phyloP scores from a whole-genome alignment of 2,888 invertebrate species.

The Epirrita christyi region DNA sequence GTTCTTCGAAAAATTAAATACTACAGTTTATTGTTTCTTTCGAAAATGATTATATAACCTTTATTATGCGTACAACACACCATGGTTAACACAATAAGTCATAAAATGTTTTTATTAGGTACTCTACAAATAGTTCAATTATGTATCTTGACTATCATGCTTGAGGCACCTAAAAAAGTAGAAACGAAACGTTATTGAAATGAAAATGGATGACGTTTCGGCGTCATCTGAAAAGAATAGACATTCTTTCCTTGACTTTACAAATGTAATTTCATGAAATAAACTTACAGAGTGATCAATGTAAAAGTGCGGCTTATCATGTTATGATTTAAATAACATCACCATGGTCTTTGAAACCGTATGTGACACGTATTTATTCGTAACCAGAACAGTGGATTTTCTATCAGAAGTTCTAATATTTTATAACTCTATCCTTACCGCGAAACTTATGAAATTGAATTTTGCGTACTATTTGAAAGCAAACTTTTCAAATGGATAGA shows the following conservation, averaged over 20 bases:
- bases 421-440: constrained; percentile 69
- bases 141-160: too few species aligned
- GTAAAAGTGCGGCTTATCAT: neutral
- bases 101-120: too few species aligned
- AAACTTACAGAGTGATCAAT: neutral
- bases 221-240: constrained; percentile 19
- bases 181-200: constrained; percentile 8
- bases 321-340: neutral
- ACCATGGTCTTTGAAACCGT: neutral
- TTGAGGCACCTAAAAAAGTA: too few species aligned
- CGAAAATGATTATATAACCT: too few species aligned
- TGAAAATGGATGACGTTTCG: constrained; percentile 8
- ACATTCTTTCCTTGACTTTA: constrained; percentile 5
- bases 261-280: constrained; percentile 1
- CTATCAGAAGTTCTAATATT: constrained; percentile 70
- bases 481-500: constrained; percentile 48
- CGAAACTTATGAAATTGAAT: constrained; percentile 57
- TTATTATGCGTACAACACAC: too few species aligned
- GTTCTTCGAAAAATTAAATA: too few species aligned
- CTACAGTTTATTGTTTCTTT: too few species aligned
- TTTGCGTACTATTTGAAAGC: neutral
- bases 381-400: neutral
- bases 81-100: too few species aligned
- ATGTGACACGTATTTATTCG: neutral
- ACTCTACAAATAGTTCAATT: too few species aligned